Conservation (phyloP, 2,888 invertebrate genomes). For the Brassicogethes aeneus region DNA sequence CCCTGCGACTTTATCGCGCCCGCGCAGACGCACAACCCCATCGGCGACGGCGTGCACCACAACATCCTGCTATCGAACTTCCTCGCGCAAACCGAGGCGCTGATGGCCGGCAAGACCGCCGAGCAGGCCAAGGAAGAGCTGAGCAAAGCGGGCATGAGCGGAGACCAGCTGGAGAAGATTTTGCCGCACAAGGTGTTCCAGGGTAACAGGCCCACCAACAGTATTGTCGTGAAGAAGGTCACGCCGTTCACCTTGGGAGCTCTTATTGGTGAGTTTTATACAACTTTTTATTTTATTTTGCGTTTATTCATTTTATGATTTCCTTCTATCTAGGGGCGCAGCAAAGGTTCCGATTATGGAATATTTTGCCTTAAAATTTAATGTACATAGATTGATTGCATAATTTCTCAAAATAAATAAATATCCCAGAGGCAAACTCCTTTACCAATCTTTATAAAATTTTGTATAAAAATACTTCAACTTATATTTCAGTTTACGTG, state of each 20-base stretch:
- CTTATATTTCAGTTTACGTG: no score
- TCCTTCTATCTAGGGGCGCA: no score
- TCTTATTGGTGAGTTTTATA: constrained; percentile 67
- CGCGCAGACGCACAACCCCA: constrained; percentile 66
- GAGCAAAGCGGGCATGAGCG: constrained; percentile 64
- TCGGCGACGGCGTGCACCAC: constrained; percentile 73
- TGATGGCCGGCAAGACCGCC: constrained; percentile 62
- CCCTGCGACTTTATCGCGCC: constrained; percentile 97
- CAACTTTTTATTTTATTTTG: no score
- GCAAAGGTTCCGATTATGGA: no score
- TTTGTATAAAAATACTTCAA: no score
- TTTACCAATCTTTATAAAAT: no score
- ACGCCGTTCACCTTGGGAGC: constrained; percentile 91
- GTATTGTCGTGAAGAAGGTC: constrained; percentile 83
- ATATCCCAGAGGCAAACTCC: no score
- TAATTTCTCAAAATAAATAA: no score
- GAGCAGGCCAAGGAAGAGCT: constrained; percentile 69
- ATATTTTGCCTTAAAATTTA: no score
- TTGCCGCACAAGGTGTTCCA: constrained; percentile 94
- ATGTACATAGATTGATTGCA: no score
- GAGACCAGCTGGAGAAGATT: constrained; percentile 66
- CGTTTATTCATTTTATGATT: constrained; percentile 5
- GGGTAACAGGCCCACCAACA: constrained; percentile 96
- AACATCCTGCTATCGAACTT: constrained; percentile 94
- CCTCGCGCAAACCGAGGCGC: constrained; percentile 96